Conservation (phyloP, 2,888 invertebrate species). For the Lithosia quadra region DNA sequence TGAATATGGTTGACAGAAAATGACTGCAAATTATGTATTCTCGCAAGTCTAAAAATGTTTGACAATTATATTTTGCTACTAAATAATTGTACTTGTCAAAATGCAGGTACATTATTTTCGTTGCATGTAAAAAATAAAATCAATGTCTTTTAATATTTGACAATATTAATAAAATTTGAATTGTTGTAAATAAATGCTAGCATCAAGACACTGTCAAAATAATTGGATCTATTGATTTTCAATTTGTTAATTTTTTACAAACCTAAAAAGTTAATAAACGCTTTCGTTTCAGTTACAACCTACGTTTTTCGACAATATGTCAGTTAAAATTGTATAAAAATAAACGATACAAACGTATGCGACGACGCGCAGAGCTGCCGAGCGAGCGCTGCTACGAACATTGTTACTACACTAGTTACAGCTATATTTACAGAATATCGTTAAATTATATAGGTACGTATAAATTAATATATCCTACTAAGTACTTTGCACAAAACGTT, state of each 20-base stretch:
- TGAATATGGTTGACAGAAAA: conserved; percentile 24
- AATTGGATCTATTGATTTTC: conserved; percentile 40
- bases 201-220: conserved; percentile 35
- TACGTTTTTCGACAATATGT: conserved; percentile 83
- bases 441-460: conserved; percentile 77
- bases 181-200: conserved; percentile 45
- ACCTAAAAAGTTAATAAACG: conserved; percentile 65
- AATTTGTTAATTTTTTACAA: conserved; percentile 54
- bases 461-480: conserved; percentile 86
- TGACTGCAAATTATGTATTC: conserved; percentile 16
- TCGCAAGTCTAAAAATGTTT: conserved; percentile 17
- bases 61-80: conserved; percentile 16
- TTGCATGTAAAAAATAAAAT: conserved; percentile 17
- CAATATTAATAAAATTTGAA: conserved; percentile 35
- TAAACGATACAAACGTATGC: conserved; percentile 75
- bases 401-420: conserved; percentile 56
- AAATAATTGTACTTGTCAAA: conserved; percentile 33
- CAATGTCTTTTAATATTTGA: conserved; percentile 31
- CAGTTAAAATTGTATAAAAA: conserved; percentile 83
- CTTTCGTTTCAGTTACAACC: conserved; percentile 64
- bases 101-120: conserved; percentile 21
- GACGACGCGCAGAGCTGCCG: conserved; percentile 53
- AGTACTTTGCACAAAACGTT: conserved; percentile 86
- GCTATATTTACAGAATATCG: conserved; percentile 82
- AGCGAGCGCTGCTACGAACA: conserved; percentile 56